Evolutionary conservation across 1,140 invertebrate genomes (phyloP).

Genomic region (Elymnias hypermnestra): DNA sequence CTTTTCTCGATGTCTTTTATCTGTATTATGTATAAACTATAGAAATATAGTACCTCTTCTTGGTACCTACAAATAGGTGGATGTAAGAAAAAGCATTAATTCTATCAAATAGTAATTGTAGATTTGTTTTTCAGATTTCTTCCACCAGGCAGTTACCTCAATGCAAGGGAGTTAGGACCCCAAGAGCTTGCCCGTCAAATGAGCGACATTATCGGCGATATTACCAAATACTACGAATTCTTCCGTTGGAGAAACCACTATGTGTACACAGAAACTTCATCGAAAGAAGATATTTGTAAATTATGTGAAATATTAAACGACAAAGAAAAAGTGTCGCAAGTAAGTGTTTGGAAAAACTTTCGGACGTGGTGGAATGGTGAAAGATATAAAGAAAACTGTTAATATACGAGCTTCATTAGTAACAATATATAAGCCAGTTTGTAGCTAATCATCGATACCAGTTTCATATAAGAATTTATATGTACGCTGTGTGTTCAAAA

Average conservation of each 20-base stretch:
- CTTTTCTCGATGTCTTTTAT: too few relatives aligned
- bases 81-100: too few relatives aligned
- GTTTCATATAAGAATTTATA: too few relatives aligned
- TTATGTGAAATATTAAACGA: constrained; percentile 20
- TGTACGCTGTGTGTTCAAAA: too few relatives aligned
- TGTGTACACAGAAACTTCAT: constrained; percentile 13
- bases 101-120: too few relatives aligned
- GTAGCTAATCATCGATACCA: neutral
- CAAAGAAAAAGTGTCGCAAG: constrained; percentile 3
- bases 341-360: constrained; percentile 14
- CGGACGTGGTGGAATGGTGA: constrained; percentile 22
- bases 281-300: constrained; percentile 14
- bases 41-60: too few relatives aligned
- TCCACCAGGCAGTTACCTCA: constrained; percentile 14
- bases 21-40: too few relatives aligned
- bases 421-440: neutral
- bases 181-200: constrained; percentile 8
- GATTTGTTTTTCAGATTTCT: constrained; percentile 24
- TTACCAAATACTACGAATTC: constrained; percentile 14
- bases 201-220: constrained; percentile 14
- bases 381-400: constrained; percentile 11
- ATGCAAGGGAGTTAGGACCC: constrained; percentile 7
- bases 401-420: neutral
- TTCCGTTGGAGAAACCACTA: constrained; percentile 22
- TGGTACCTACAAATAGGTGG: too few relatives aligned